Base-by-base conservation (phyloP, 2,888 invertebrate genomes). In the Terebella lapidaria region DNA sequence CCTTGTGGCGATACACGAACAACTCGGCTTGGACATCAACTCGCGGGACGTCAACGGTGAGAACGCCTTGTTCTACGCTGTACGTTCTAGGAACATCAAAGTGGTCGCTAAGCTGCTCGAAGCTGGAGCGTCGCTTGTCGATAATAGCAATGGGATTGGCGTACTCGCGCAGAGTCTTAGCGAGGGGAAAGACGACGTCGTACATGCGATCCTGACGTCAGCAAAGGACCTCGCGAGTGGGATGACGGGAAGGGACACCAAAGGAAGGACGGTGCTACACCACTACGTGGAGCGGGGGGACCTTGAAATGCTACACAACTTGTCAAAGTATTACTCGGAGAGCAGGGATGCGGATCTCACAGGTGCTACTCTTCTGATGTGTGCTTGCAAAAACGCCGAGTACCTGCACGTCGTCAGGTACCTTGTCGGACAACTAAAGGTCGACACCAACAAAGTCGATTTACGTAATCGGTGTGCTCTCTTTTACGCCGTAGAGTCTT, bases 1-100 rank as follows among this genome's bases (percentile, higher is more conserved):
- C 57, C 58, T 69, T 10, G 53, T 68, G 15, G 61, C 60, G 29
- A 58, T 60, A 42, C 58, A 57, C 25, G 20, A 42, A 1, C 18
- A 28, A 15, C 54, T 66, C 2, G 57, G 45, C 42, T 20, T 64
- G 25, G 63, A 66, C 61, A 56, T 68, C 54, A 65, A 67, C 45
- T 54, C 58, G 10, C 20, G n/a, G 52, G 69, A 70, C 56, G 30
- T 22, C 5, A 45, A 61, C 27, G 69, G 69, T 10, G 68, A 69
- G 47, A 70, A 68, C 49, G 65, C 65, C 15, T 58, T 70, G 15
- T 70, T 69, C 54, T 69, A 69, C 52, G 67, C 65, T 35, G 56
- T 60, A 18, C 56, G 64, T 45, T 63, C 63, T 1, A 45, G 57
- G 22, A 42, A 55, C 18, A 46, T 62, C 26, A 47, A 27, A 25